A percentile compares a stretch with the other conserved stretches of the same genome.
Evolutionary conservation across 2,888 invertebrate species (phyloP).

Genomic region (Troides aeacus): DNA sequence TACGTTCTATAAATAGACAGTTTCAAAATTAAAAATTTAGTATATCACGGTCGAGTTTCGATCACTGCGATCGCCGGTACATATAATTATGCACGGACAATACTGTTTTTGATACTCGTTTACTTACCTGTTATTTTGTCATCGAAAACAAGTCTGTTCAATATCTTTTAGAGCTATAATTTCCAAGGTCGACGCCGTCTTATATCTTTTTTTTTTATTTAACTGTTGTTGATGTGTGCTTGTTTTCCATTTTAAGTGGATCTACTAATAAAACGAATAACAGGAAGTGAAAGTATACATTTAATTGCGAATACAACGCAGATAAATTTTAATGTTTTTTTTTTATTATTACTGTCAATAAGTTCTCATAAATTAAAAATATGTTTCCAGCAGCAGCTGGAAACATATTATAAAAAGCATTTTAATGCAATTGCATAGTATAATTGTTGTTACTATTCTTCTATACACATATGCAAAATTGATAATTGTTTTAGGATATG

Average conservation of each 20-base stretch:
- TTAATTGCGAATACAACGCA: slow-evolving; percentile 16
- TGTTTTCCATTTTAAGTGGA: slow-evolving; percentile 18
- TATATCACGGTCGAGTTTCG: background rate
- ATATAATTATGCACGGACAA: slow-evolving; percentile 30
- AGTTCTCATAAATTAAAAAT: background rate
- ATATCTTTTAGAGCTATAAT: slow-evolving; percentile 20
- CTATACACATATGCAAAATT: background rate
- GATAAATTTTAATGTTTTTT: slow-evolving; percentile 21
- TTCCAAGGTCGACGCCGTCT: slow-evolving; percentile 21
- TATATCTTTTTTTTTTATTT: slow-evolving; percentile 14
- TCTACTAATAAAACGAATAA: slow-evolving; percentile 21
- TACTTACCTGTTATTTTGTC: slow-evolving; percentile 21
- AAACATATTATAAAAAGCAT: too few relatives aligned
- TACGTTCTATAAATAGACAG: too few relatives aligned
- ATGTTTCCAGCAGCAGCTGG: background rate
- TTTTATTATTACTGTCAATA: slow-evolving; percentile 31
- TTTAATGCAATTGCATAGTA: background rate
- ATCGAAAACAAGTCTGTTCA: slow-evolving; percentile 26
- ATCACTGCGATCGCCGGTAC: background rate
- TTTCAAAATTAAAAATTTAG: background rate
- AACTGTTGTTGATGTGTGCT: slow-evolving; percentile 9
- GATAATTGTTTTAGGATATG: too few relatives aligned
- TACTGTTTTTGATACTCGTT: slow-evolving; percentile 24
- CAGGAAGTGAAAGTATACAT: slow-evolving; percentile 26
- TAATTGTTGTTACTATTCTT: background rate